Percentiles rank a stretch among this genome's conserved stretches.
These are phyloP conservation scores for Dinoponera quadriceps DNA, from an alignment of 1,140 invertebrate genomes.

Conservation along the genomic window DNA sequence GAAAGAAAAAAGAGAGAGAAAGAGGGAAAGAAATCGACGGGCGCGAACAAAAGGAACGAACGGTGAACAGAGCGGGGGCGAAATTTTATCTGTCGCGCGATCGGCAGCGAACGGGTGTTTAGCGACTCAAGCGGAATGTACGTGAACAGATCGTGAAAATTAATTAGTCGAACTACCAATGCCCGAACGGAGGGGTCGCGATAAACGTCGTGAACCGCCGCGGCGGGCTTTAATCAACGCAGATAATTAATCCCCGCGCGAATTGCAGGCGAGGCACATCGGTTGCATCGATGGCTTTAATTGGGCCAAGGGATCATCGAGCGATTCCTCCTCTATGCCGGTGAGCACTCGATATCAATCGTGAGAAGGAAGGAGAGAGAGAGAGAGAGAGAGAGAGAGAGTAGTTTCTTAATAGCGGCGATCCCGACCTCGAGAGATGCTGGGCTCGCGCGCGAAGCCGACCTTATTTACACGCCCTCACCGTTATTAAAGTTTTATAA, in stretches of 20 bases:
- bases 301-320: constrained; percentile 39
- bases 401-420: constrained; percentile 47
- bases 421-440: constrained; percentile 20
- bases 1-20: neutral
- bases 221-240: constrained; percentile 36
- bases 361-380: no score
- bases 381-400: neutral
- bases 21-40: neutral
- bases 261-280: constrained; percentile 17
- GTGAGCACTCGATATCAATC: constrained; percentile 45
- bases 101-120: neutral
- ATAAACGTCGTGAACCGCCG: constrained; percentile 1
- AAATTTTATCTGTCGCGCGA: constrained; percentile 20
- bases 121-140: neutral
- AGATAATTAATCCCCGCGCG: constrained; percentile 50
- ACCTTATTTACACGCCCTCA: constrained; percentile 35
- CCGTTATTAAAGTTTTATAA: constrained; percentile 58
- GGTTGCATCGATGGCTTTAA: constrained; percentile 29
- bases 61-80: neutral
- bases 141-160: constrained; percentile 37
- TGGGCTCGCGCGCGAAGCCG: neutral
- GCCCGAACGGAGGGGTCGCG: neutral
- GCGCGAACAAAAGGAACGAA: no score
- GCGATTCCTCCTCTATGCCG: constrained; percentile 17
- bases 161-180: neutral